Percentiles rank a stretch among this genome's conserved stretches.
Evolutionary conservation across 2,797 vertebrate genomes (phyloP).

Genomic region (Enteromius argenteus): DNA sequence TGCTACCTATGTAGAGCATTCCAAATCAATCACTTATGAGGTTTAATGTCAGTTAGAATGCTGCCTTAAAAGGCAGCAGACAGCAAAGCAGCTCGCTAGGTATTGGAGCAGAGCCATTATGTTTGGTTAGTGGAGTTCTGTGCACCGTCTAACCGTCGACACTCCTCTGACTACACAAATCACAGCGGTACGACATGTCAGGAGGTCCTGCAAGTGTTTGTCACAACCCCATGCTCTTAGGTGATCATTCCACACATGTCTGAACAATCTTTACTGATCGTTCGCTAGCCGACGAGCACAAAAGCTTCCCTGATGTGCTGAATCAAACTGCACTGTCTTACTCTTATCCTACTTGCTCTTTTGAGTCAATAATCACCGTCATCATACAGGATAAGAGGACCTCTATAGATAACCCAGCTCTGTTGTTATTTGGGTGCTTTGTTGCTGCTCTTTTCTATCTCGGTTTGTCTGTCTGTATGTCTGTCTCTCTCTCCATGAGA

Average conservation of each 20-base stretch:
- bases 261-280: slow-evolving; percentile 15
- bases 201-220: slow-evolving; percentile 2
- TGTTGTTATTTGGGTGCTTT: slow-evolving; percentile 12
- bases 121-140: slow-evolving; percentile 37
- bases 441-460: neutral
- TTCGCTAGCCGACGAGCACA: neutral
- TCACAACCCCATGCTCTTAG: neutral
- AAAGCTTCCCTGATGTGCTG: slow-evolving; percentile 17
- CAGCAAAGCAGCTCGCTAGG: neutral
- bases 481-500: slow-evolving; percentile 3
- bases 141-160: slow-evolving; percentile 1
- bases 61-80: slow-evolving; percentile 26
- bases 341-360: neutral
- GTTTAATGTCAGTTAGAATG: neutral
- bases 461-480: neutral
- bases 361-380: slow-evolving; percentile 21
- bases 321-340: slow-evolving; percentile 16
- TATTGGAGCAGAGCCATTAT: neutral
- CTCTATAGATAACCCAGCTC: slow-evolving; percentile 9
- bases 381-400: neutral
- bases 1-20: neutral
- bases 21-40: slow-evolving; percentile 15
- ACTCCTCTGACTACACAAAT: neutral
- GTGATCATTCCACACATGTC: neutral
- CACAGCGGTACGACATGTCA: neutral